Conservation (phyloP, 2,797 vertebrate genomes). For the Rhinophrynus dorsalis region DNA sequence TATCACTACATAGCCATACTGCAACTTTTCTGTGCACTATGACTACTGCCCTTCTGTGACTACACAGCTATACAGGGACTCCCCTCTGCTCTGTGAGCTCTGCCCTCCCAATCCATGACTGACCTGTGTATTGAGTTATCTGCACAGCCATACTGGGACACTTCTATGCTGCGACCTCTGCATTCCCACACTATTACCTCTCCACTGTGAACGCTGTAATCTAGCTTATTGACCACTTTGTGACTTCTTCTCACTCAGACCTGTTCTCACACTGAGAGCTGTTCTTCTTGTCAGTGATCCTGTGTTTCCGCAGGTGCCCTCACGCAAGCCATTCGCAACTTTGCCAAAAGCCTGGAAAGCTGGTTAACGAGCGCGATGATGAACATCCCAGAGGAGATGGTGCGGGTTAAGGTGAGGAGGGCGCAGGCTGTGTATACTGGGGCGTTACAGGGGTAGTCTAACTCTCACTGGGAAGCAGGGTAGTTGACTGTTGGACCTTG, state of each 20-base stretch:
- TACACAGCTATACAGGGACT: too few species aligned
- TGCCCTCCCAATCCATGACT: too few species aligned
- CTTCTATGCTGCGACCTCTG: neutral
- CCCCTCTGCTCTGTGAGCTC: too few species aligned
- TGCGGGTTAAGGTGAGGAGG: conserved; percentile 83
- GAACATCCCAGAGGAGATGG: conserved; percentile 94
- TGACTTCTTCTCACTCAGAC: too few species aligned
- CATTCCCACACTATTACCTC: neutral
- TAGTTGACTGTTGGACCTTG: too few species aligned
- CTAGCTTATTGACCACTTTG: too few species aligned
- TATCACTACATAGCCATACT: too few species aligned
- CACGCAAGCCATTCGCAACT: conserved; percentile 94
- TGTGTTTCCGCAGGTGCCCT: conserved; percentile 80
- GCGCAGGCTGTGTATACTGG: too few species aligned
- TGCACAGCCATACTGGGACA: neutral
- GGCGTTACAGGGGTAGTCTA: too few species aligned
- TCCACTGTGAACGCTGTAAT: too few species aligned
- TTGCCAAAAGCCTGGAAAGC: conserved; percentile 90
- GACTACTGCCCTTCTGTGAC: neutral
- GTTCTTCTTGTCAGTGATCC: accelerated
- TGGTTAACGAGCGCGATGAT: conserved; percentile 91
- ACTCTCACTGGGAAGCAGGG: too few species aligned
- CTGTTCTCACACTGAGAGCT: neutral
- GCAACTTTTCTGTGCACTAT: neutral
- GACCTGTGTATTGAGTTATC: too few species aligned